Evolutionary conservation across 64 coral and sea anemone species (phyloP), one percentile per base, ranked within the genome.

Genomic region (Trachythela sp.): DNA sequence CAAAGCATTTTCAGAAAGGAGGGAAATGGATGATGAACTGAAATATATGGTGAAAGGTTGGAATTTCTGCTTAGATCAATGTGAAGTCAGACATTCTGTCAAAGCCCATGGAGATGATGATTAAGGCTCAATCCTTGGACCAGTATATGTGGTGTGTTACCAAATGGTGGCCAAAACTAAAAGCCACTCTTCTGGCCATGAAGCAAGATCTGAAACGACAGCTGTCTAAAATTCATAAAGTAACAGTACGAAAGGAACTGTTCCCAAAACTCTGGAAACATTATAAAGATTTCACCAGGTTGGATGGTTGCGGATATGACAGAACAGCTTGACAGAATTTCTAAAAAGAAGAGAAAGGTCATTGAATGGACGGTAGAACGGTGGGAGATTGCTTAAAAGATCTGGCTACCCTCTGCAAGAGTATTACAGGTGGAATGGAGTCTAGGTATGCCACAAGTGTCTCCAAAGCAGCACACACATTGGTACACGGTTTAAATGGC

Each of bases 401-500:
- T 20, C 20, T 52, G 49, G 49, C 49, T 52, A 20, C 49, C 49
- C 20, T 52, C 20, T 52, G 49, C 49, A 52, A 52, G 13, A 20
- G 13, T 20, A 52, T 52, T 52, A 52, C 49, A 52, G 49, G 20
- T 52, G 49, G n/a, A n/a, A n/a, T n/a, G n/a, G n/a, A n/a, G n/a
- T n/a, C n/a, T n/a, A n/a, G n/a, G n/a, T n/a, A n/a, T n/a, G n/a
- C n/a, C n/a, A n/a, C n/a, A n/a, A n/a, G n/a, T n/a, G n/a, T n/a
- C n/a, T n/a, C n/a, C n/a, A n/a, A n/a, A n/a, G n/a, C n/a, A n/a
- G n/a, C n/a, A n/a, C n/a, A n/a, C n/a, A n/a, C n/a, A n/a, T n/a
- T 84, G 80, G 80, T 22, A 39, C 80, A 84, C 32, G 80, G 80
- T 22, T 84, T 42, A 36, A 42, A n/a, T n/a, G n/a, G n/a, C n/a